Percentiles rank a stretch among this genome's conserved stretches.
Conservation (phyloP, 23 tunicate genomes). For the Diplosoma virens region DNA sequence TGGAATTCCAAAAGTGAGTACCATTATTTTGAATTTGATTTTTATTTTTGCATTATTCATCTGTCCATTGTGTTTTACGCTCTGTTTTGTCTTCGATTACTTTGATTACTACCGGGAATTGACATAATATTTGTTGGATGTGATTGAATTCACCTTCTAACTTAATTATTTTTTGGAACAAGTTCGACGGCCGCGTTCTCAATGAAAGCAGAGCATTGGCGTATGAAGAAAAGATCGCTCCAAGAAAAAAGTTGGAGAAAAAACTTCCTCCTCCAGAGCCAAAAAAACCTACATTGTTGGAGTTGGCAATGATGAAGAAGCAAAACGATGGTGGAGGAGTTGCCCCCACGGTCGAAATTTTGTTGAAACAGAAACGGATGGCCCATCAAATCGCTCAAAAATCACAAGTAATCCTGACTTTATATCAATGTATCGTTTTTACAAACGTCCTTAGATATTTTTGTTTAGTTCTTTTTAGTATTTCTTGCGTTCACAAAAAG, state of each 20-base stretch:
- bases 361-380: constrained; percentile 30
- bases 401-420: constrained; percentile 4
- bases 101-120: too few species aligned
- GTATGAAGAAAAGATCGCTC: constrained; percentile 40
- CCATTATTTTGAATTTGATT: too few species aligned
- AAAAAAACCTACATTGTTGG: constrained; percentile 43
- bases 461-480: too few species aligned
- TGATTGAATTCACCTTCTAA: too few species aligned
- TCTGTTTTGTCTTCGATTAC: neutral
- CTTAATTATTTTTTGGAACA: too few species aligned
- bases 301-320: constrained; percentile 51
- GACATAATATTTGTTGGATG: too few species aligned
- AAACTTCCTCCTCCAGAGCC: neutral
- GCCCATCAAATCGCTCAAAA: constrained; percentile 5
- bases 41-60: too few species aligned
- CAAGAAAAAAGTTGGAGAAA: constrained; percentile 32
- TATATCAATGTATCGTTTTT: too few species aligned
- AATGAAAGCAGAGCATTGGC: constrained; percentile 55
- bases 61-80: neutral
- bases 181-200: constrained; percentile 59
- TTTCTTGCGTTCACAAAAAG: too few species aligned
- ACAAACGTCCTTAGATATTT: too few species aligned
- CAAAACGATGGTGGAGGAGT: too few species aligned
- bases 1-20: constrained; percentile 77
- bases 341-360: neutral